Evolutionary conservation across 2,888 invertebrate genomes (phyloP).

Genomic region (Conomelus anceps): DNA sequence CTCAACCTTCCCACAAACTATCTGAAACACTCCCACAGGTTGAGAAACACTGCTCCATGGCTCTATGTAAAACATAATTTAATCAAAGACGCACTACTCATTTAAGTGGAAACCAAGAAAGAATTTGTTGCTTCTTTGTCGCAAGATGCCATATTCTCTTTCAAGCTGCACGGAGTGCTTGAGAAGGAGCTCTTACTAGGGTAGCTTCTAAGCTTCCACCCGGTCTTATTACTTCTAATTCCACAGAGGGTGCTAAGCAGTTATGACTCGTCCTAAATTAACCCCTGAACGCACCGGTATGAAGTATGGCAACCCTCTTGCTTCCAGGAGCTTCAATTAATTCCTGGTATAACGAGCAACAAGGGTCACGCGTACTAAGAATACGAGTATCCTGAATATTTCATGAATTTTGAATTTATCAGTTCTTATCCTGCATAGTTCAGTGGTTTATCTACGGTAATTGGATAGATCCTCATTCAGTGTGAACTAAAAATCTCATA

Average conservation of each 20-base stretch:
- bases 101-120: neutral
- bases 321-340: neutral
- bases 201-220: neutral
- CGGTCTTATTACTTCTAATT: neutral
- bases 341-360: neutral
- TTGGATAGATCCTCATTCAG: too few species aligned
- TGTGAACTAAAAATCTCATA: too few species aligned
- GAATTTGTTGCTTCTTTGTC: neutral
- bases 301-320: neutral
- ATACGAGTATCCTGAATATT: neutral
- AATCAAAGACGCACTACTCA: neutral
- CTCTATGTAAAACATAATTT: too few species aligned
- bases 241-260: neutral
- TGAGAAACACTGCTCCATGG: too few species aligned
- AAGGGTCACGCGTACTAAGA: neutral
- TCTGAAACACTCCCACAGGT: too few species aligned
- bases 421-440: neutral
- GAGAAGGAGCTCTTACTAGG: too few species aligned
- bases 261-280: neutral
- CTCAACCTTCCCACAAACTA: too few species aligned
- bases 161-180: neutral
- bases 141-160: neutral
- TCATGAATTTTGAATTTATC: neutral
- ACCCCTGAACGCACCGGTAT: neutral
- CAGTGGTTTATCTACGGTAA: too few species aligned